A percentile compares a stretch with the other conserved stretches of the same genome.
Evolutionary conservation across 1,140 invertebrate species (phyloP).

Genomic region (Globodera rostochiensis): DNA sequence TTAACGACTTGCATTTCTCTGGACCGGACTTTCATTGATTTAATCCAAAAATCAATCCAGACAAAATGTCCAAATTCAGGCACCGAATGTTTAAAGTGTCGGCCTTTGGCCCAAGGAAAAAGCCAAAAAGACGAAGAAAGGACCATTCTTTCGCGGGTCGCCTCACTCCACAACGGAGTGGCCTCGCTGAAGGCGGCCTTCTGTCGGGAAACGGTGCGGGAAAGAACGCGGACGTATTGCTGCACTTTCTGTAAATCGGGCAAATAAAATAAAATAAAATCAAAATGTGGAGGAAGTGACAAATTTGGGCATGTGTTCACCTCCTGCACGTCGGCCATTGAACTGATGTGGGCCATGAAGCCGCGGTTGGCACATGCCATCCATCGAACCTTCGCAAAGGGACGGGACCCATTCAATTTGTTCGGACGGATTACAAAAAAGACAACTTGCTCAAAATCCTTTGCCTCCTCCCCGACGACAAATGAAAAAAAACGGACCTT

Average conservation of each 20-base stretch:
- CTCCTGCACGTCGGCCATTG: conserved; percentile 64
- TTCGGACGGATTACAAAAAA: not conserved
- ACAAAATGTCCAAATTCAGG: too few species aligned
- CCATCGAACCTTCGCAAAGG: conserved; percentile 74
- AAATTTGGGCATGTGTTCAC: conserved; percentile 27
- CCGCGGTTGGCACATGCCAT: conserved; percentile 96
- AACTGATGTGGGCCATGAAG: conserved; percentile 67
- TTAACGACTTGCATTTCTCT: too few species aligned
- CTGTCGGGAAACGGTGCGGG: conserved; percentile 54
- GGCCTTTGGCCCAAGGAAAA: too few species aligned
- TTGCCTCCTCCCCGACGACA: conserved; percentile 90
- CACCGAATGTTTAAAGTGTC: too few species aligned
- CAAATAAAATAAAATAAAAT: not conserved
- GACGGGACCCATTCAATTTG: not conserved
- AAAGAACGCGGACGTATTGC: conserved; percentile 64
- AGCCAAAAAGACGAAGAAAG: conserved; percentile 1
- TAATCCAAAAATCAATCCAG: too few species aligned
- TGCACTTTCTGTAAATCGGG: conserved; percentile 36
- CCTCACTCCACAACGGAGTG: conserved; percentile 59
- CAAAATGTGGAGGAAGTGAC: conserved; percentile 1
- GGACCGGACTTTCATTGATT: too few species aligned
- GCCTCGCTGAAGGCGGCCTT: conserved; percentile 40
- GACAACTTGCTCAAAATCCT: conserved; percentile 78
- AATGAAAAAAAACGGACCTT: conserved; percentile 94
- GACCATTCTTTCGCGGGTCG: conserved; percentile 62